Evolutionary conservation across 2,888 invertebrate genomes (phyloP), one percentile per base, ranked within the genome.

Genomic region (Mamestra brassicae): DNA sequence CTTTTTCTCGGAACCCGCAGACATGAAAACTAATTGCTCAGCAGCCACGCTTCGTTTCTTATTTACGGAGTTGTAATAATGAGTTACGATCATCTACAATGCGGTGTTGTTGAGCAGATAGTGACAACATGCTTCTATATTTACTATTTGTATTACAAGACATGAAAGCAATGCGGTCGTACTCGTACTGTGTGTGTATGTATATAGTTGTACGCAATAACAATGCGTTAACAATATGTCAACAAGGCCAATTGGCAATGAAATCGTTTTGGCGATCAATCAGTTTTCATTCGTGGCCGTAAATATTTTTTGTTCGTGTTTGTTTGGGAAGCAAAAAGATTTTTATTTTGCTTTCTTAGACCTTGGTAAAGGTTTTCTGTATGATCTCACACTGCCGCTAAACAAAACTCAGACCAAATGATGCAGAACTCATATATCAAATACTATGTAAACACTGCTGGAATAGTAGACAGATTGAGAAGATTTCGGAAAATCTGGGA

Each of bases 161-260:
- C 55, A 66, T 38, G 47, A 57, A 65, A 61, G 5, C 58, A 70
- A 77, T 62, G 38, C 69, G 55, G 38, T 7, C 54, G 50, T 26
- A 26, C 42, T 38, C 38, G 38, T 38, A 38, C 26, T 26, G 26
- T 26, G 38, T 4, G 0, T 4, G 0, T 13, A 17, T 5, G 36
- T 36, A 36, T 55, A 42, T 26, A 58, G 38, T 55, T 42, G 7
- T 34, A 50, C 8, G 55, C 15, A 60, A 71, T 57, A 72, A 66
- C 62, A 82, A 82, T 75, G 38, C 52, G 38, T 54, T 15, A 42
- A 45, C 58, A 67, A 65, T 70, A 65, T 58, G 38, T 52, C 62
- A 69, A 71, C 54, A 66, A 71, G 17, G 47, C 52, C 71, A 70
- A 72, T 71, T 71, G 71, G 42, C 71, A 75, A 69, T 78, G 55